Conservation (phyloP, 2,797 vertebrate genomes). For the Silurus aristotelis region DNA sequence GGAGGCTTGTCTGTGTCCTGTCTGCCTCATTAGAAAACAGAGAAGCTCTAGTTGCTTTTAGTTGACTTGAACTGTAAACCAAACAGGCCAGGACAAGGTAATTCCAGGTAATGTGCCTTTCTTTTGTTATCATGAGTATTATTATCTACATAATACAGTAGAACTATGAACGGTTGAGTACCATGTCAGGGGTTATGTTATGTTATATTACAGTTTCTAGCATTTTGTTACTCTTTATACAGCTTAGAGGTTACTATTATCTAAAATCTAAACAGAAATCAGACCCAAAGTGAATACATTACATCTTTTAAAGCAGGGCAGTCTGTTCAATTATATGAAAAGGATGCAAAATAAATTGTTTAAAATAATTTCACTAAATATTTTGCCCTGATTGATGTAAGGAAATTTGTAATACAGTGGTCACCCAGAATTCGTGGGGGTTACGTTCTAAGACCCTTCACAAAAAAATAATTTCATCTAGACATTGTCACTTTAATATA, state of each 20-base stretch:
- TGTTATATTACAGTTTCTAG: background rate
- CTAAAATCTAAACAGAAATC: background rate
- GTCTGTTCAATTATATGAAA: background rate
- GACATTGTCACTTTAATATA: too few relatives aligned
- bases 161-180: background rate
- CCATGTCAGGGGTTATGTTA: background rate
- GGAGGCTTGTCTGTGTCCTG: slow-evolving; percentile 14
- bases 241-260: background rate
- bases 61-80: slow-evolving; percentile 14
- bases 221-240: background rate
- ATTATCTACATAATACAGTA: background rate
- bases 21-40: slow-evolving; percentile 25
- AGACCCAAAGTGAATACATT: background rate
- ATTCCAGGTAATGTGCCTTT: background rate
- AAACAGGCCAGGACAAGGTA: slow-evolving; percentile 9
- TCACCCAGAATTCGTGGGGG: too few relatives aligned
- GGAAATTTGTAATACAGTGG: background rate
- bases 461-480: too few relatives aligned
- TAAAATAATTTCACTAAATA: background rate
- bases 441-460: too few relatives aligned
- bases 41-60: background rate
- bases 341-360: background rate
- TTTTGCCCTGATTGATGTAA: background rate
- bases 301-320: background rate
- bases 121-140: background rate